Base-by-base conservation (phyloP, 2,888 invertebrate species). In the Polyploca ridens region DNA sequence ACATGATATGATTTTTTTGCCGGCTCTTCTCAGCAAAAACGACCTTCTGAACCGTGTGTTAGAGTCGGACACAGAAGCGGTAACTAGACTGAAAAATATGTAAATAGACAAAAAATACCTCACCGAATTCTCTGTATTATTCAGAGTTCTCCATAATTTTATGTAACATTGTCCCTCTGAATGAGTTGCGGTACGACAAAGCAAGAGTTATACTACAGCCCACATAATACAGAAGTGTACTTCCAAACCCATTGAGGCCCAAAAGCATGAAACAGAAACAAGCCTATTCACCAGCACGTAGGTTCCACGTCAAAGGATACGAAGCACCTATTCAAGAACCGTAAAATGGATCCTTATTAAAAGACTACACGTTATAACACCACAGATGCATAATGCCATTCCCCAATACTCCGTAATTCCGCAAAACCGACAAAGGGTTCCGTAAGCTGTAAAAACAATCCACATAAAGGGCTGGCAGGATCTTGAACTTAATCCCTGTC, bases 401-500 rank as follows among this genome's bases (percentile, higher is more conserved):
- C 76, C 81, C 78, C 78, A 74, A 82, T 78, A 77, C 69, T 77
- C 75, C 76, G 82, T 83, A 80, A 85, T 85, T 83, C 87, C 81
- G 81, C 85, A 81, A 86, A 87, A 86, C 89, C 91, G 91, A 93
- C 93, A 94, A 94, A 93, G 91, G 90, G 89, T 88, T 89, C 76
- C 74, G 82, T 86, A 91, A 90, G 92, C 91, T 94, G 93, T 93
- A 93, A 93, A 93, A 94, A 93, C 93, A 93, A 91, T 90, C 88
- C 84, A 69, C 76, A 85, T 75, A 82, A 88, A 82, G 79, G 78
- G 77, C 80, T 77, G 70, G 78, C 73, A 73, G 75, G 78, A 77
- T 80, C 79, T 85, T 82, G 81, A 87, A 87, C 81, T 78, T 91
- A 93, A 93, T 92, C 93, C 92, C 83, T 79, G 86, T 85, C 88